Conservation (phyloP, 2,888 invertebrate species). For the Antheraea yamamai region DNA sequence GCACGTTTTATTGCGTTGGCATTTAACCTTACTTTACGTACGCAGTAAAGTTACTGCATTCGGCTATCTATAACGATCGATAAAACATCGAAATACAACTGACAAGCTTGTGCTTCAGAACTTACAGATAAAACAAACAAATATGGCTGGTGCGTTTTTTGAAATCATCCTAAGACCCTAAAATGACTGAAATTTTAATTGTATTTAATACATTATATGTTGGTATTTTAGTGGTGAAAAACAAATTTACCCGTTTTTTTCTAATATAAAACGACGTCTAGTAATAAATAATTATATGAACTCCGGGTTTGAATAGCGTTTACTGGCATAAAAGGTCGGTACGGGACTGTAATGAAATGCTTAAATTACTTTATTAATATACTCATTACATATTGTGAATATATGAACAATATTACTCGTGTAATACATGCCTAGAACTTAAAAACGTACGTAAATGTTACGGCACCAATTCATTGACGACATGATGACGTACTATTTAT, state of each 20-base stretch:
- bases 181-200: too few species aligned
- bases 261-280: background rate
- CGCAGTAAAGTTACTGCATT: constrained; percentile 27
- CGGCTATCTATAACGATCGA: constrained; percentile 26
- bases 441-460: background rate
- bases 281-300: background rate
- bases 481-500: constrained; percentile 5
- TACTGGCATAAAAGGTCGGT: background rate
- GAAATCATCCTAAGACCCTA: too few species aligned
- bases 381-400: too few species aligned
- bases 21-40: constrained; percentile 29
- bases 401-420: too few species aligned
- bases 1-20: constrained; percentile 38
- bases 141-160: background rate
- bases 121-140: background rate
- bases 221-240: too few species aligned
- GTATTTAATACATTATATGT: too few species aligned
- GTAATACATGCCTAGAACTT: background rate
- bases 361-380: background rate
- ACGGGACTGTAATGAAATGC: background rate
- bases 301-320: background rate
- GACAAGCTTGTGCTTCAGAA: background rate
- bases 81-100: background rate
- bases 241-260: background rate
- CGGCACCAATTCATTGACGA: constrained; percentile 10